These are phyloP conservation scores for Acestrorhynchus altus DNA, from an alignment of 2,797 vertebrate species.

Conservation along the genomic window DNA sequence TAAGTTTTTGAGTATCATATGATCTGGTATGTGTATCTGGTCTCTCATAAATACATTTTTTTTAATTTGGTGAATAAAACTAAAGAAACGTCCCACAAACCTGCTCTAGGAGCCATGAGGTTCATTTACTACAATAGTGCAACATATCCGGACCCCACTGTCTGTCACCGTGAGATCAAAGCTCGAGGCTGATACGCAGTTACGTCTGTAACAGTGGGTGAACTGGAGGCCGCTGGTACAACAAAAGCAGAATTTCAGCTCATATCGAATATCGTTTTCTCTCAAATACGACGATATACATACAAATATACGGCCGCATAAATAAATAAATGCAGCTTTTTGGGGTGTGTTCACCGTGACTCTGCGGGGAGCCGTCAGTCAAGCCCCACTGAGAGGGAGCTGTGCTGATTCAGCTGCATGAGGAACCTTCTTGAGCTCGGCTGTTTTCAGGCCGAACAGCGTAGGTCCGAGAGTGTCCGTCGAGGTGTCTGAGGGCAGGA, in stretches of 20 bases:
- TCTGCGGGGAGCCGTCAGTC: conserved; percentile 39
- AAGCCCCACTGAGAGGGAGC: conserved; percentile 20
- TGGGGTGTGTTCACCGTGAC: conserved; percentile 11
- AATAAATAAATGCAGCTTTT: conserved; percentile 30
- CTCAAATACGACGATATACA: background rate
- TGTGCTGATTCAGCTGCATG: conserved; percentile 53
- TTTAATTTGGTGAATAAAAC: too few species aligned
- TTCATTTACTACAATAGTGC: too few species aligned
- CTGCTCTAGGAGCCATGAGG: too few species aligned
- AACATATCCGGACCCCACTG: background rate
- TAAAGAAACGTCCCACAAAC: too few species aligned
- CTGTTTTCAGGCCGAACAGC: conserved; percentile 13
- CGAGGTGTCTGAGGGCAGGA: conserved; percentile 16
- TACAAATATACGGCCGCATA: conserved; percentile 6
- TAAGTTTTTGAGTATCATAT: too few species aligned
- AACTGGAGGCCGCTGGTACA: background rate
- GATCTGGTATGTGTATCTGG: too few species aligned
- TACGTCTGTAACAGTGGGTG: too few species aligned
- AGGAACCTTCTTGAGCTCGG: background rate
- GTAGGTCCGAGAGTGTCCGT: conserved; percentile 3
- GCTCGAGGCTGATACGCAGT: too few species aligned
- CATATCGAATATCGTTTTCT: background rate
- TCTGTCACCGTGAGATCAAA: too few species aligned
- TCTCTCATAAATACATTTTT: too few species aligned
- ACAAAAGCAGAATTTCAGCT: background rate